These are phyloP conservation scores for Nysson spinosus DNA, from an alignment of 2,888 invertebrate genomes.

Conservation along the genomic window DNA sequence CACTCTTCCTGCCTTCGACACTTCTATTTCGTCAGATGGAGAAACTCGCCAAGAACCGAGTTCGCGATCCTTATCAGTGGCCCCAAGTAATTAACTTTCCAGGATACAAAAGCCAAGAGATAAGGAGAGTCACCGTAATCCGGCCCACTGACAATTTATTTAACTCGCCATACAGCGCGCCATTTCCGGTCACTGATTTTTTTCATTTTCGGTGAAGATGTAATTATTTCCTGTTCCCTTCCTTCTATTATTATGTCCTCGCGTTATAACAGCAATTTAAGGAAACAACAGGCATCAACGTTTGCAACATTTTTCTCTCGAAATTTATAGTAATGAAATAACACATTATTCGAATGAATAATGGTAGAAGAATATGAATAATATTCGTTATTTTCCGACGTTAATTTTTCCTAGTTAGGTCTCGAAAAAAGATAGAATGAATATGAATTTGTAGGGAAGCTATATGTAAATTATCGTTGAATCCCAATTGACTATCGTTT, in stretches of 20 bases:
- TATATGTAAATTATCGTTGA: conserved; percentile 7
- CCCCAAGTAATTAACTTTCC: conserved; percentile 58
- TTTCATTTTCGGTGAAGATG: conserved; percentile 6
- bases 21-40: conserved; percentile 41
- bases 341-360: no score
- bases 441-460: no score
- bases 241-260: not conserved
- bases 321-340: no score
- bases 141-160: conserved; percentile 42
- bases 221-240: conserved; percentile 37
- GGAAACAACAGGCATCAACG: not conserved
- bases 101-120: conserved; percentile 50
- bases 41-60: conserved; percentile 8
- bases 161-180: conserved; percentile 32
- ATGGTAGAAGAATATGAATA: no score
- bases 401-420: no score
- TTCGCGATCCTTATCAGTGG: conserved; percentile 50
- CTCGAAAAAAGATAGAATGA: no score
- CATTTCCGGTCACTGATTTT: conserved; percentile 16
- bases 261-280: not conserved
- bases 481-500: not conserved
- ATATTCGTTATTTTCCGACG: no score
- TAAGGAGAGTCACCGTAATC: conserved; percentile 13
- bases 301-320: no score
- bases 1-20: conserved; percentile 57